Base-by-base conservation (phyloP, 2,888 invertebrate species). In the Rhyacophila evoluta region DNA sequence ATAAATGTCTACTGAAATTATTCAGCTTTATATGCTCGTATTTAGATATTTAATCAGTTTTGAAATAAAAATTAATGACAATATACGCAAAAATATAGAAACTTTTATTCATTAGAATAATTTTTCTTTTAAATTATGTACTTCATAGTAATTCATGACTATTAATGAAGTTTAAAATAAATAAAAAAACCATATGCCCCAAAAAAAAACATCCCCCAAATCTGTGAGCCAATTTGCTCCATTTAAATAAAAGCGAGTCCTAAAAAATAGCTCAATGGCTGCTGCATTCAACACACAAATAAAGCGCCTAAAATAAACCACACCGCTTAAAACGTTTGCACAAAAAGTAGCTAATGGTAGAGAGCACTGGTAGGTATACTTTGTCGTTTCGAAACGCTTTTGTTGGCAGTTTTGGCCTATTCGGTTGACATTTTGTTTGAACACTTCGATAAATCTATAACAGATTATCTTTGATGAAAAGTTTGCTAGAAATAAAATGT, bases 261-360 rank as follows among this genome's bases (percentile, higher is more conserved):
- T 10, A 19, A 25, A 55, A 33, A 33, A 55, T 55, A 25, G 55
- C 55, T 55, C 55, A 19, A 55, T 55, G 19, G 55, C 55, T 33
- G 28, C 19, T 33, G 19, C 28, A 12, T 69, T 33, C 29, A 69
- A 12, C 69, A 69, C 69, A 37, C 71, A 36, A 33, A 71, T 36
- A 71, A 71, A 71, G 37, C 71, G 28, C 27, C 8, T 8, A 10
- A 25, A 68, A 15, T 29, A 77, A 73, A 73, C 77, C 77, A 39
- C 77, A 39, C 73, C 77, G 41, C 28, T 73, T 73, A 77, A 73
- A 68, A 39, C 19, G 69, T 73, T 73, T 68, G n/a, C 29, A 39
- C 72, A 28, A 67, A 72, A 71, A 71, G 33, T 37, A 36, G 25
- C 71, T 36, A 37, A 71, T 71, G 36, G 38, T 67, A 25, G 33